Conservation (phyloP, 2,888 invertebrate species). For the Encarsia formosa region DNA sequence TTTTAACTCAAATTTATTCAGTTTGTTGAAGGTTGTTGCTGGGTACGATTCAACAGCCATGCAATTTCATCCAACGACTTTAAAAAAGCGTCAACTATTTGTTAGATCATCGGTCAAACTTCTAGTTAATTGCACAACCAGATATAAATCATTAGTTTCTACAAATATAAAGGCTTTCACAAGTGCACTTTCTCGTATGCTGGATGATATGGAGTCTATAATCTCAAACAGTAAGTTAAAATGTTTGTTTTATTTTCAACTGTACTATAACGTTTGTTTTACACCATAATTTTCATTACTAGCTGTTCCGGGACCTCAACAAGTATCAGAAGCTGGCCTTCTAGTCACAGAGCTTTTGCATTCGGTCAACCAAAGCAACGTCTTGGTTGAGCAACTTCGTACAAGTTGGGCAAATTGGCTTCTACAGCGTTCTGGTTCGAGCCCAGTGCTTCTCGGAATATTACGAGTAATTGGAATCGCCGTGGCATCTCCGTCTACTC, state of each 20-base stretch:
- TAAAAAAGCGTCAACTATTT: constrained; percentile 59
- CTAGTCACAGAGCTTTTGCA: constrained; percentile 55
- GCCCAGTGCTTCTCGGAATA: constrained; percentile 53
- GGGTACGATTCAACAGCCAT: constrained; percentile 54
- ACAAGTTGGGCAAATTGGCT: constrained; percentile 52
- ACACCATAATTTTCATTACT: too few species aligned
- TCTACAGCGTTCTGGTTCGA: constrained; percentile 51
- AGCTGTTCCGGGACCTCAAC: constrained; percentile 49
- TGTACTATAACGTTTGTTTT: too few species aligned
- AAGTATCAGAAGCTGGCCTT: constrained; percentile 53
- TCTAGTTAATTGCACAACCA: constrained; percentile 55
- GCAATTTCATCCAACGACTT: constrained; percentile 52
- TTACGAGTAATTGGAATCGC: constrained; percentile 52
- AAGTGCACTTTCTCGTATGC: constrained; percentile 52
- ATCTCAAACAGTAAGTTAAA: constrained; percentile 50
- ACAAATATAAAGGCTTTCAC: constrained; percentile 54
- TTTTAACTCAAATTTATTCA: too few species aligned
- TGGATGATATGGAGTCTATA: constrained; percentile 55
- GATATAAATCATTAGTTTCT: constrained; percentile 54
- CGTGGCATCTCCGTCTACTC: constrained; percentile 51
- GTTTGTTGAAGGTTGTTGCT: constrained; percentile 60
- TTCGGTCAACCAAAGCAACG: constrained; percentile 48
- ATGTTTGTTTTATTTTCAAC: too few species aligned
- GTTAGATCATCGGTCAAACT: constrained; percentile 60
- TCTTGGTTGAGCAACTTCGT: constrained; percentile 43